Percentiles rank a stretch among this genome's conserved stretches.
Conservation (phyloP, 1,140 invertebrate species). For the Hormaphis cornu region DNA sequence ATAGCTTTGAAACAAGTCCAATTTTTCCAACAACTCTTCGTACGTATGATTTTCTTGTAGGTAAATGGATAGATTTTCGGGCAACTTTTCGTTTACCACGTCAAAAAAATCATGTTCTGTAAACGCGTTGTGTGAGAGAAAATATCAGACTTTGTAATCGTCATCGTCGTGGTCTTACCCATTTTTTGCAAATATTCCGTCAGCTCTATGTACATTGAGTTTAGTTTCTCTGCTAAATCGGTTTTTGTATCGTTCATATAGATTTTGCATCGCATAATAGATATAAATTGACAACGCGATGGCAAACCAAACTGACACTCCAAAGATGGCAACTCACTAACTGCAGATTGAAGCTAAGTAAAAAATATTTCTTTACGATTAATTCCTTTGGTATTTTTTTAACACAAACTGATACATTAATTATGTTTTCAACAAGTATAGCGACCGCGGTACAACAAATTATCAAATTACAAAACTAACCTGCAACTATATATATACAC, state of each 20-base stretch:
- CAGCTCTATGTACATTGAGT: constrained; percentile 41
- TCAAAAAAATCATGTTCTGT: constrained; percentile 6
- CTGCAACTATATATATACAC: neutral
- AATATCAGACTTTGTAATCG: neutral
- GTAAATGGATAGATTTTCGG: neutral
- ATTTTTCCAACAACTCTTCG: constrained; percentile 1
- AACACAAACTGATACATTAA: too few species aligned
- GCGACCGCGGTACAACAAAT: neutral
- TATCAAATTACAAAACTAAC: neutral
- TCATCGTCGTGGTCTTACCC: constrained; percentile 25
- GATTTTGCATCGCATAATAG: constrained; percentile 40
- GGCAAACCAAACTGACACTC: constrained; percentile 42
- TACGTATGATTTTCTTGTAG: neutral
- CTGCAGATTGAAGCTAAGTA: constrained; percentile 43
- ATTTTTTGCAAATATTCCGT: constrained; percentile 41
- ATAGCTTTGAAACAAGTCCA: constrained; percentile 22
- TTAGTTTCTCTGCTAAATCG: constrained; percentile 40
- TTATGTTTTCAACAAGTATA: too few species aligned
- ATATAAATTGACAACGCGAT: constrained; percentile 37
- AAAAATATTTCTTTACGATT: too few species aligned
- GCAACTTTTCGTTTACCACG: neutral
- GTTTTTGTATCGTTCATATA: constrained; percentile 40
- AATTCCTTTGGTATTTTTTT: constrained; percentile 40
- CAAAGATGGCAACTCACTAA: constrained; percentile 43
- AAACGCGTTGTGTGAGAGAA: neutral